These are phyloP conservation scores for Berghia stephanieae DNA, from an alignment of 1,140 invertebrate species.

Conservation along the genomic window DNA sequence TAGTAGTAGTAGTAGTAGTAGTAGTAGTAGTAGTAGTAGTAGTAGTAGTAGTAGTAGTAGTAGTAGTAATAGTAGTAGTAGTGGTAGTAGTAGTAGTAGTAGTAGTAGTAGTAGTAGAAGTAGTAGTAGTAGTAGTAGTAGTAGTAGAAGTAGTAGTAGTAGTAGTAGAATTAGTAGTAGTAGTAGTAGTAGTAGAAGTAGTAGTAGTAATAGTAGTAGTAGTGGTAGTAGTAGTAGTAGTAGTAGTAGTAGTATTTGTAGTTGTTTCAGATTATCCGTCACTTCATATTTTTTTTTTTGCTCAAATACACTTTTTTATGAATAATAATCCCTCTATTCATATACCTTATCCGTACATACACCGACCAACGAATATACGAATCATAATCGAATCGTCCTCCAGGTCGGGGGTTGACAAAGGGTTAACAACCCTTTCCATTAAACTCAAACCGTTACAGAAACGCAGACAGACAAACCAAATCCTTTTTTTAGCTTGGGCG, in stretches of 20 bases:
- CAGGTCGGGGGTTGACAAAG: no score
- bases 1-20: conserved; percentile 27
- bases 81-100: conserved; percentile 16
- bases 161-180: no score
- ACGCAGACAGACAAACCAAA: no score
- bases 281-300: background rate
- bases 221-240: background rate
- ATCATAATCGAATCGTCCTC: no score
- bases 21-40: conserved; percentile 25
- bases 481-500: no score
- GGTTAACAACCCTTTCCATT: no score
- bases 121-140: conserved; percentile 11
- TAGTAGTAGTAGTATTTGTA: no score
- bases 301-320: background rate
- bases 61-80: conserved; percentile 19
- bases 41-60: conserved; percentile 15
- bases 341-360: background rate
- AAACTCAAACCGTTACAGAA: no score
- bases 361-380: background rate
- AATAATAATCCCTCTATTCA: background rate
- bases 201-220: no score
- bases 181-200: no score
- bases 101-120: conserved; percentile 13
- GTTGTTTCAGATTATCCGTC: no score
- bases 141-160: no score